Conservation (phyloP, 2,113 vertebrate genomes). For the Syngnathus floridae region DNA sequence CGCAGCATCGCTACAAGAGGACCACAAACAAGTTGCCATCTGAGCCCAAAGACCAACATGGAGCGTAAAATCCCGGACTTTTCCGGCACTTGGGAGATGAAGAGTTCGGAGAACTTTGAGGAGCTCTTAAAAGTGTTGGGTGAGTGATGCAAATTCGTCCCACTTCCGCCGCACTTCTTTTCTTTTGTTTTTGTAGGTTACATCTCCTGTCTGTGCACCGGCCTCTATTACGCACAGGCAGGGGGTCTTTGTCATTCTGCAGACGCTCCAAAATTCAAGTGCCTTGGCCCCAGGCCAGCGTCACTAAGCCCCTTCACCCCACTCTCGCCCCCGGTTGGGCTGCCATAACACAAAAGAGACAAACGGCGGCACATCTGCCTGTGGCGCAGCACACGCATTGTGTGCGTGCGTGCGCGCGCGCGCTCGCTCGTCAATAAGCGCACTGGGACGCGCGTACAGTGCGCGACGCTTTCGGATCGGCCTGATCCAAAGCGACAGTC, state of each 20-base stretch:
- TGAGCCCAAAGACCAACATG: conserved; percentile 44
- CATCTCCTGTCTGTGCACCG: conserved; percentile 27
- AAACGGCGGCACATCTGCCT: conserved; percentile 67
- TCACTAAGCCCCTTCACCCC: conserved; percentile 8
- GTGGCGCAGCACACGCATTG: conserved; percentile 30
- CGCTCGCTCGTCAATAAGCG: no score
- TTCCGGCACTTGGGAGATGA: conserved; percentile 87
- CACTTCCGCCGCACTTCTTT: conserved; percentile 30
- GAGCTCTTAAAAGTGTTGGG: conserved; percentile 84
- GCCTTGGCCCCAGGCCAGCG: conserved; percentile 44
- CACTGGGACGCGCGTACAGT: conserved; percentile 46
- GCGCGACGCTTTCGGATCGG: conserved; percentile 24
- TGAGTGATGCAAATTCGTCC: conserved; percentile 58
- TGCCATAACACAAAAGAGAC: conserved; percentile 59
- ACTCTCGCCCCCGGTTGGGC: conserved; percentile 18
- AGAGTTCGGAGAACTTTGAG: conserved; percentile 87
- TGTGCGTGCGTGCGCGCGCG: conserved; percentile 7
- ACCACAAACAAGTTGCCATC: background rate
- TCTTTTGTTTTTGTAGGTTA: conserved; percentile 43
- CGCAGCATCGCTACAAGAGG: conserved; percentile 23
- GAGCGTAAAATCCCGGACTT: conserved; percentile 79
- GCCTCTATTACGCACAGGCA: conserved; percentile 34
- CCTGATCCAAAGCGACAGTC: conserved; percentile 43
- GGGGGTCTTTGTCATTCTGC: conserved; percentile 62
- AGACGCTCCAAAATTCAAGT: conserved; percentile 44